Percentiles rank a stretch among this genome's conserved stretches.
These are phyloP conservation scores for Pseudopodoces humilis DNA, from an alignment of 2,113 vertebrate genomes.

Conservation along the genomic window DNA sequence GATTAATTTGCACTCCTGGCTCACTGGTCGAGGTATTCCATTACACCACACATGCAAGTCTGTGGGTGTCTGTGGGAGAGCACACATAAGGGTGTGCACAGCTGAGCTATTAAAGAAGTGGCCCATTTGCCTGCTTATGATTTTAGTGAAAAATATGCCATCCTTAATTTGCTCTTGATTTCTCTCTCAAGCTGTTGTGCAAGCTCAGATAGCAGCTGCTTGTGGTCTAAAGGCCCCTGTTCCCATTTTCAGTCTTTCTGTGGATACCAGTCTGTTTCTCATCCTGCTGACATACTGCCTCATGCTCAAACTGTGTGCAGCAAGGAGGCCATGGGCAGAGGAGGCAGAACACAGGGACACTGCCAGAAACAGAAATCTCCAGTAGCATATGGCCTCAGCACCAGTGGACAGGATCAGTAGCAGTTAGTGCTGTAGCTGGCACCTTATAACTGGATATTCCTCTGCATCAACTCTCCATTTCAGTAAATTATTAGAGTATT, in stretches of 20 bases:
- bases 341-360: background rate
- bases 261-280: background rate
- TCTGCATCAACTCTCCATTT: background rate
- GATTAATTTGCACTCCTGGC: background rate
- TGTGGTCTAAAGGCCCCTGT: background rate
- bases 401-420: background rate
- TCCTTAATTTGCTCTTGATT: background rate
- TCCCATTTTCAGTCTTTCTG: accelerated
- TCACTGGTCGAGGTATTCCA: background rate
- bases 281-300: background rate
- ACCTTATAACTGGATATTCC: background rate
- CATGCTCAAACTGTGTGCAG: accelerated
- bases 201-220: background rate
- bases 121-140: background rate
- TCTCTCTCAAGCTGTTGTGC: background rate
- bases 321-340: background rate
- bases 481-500: background rate
- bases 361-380: background rate
- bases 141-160: background rate
- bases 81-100: background rate
- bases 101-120: background rate
- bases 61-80: background rate
- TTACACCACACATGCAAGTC: background rate
- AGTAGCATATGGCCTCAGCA: background rate
- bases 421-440: background rate